Evolutionary conservation across 2,113 vertebrate genomes (phyloP), one percentile per base, ranked within the genome.

Genomic region (Gallinago jamesoni): DNA sequence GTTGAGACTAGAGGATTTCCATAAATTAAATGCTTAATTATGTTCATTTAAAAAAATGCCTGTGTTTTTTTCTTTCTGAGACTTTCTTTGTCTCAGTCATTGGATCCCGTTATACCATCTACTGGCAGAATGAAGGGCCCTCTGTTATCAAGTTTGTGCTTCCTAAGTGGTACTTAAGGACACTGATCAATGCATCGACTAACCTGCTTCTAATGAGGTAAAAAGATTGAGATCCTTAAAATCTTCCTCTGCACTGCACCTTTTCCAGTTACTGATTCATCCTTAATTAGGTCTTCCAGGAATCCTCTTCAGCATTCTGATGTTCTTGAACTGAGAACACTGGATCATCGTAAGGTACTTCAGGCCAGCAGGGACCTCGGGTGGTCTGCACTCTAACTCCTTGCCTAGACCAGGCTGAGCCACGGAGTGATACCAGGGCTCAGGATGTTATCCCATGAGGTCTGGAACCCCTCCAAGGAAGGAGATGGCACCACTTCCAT

Each of bases 381-480:
- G 7, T 8, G 5, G 3, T 80, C 6, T 48, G 20, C 15, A 2
- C 7, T 55, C 28, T 6, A 41, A 4, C 1, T 4, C 1, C 3
- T 4, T 66, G 9, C 5, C 14, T 28, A 39, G 33, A 28, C 10
- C 22, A 24, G 7, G 4, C 33, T 76, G 31, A 72, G 17, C 11
- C 12, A 1, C 5, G 1, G 41, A 8, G 5, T 68, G 33, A 53
- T 27, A 53, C 2, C 8, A 24, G 5, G 7, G 23, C 39, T 74
- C 12, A 60, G 17, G 12, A 6, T 5, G 1, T 72, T 68, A 37
- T 20, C 12, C 23, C 1, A 2, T 20, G 4, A 16, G 14, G 10
- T 6, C 19, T 85, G 52, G 28, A 79, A 72, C 35, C 10, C 3
- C 6, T 69, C 12, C 21, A 43, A 52, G 9, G 7, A 60, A 4